These are phyloP conservation scores for Sinhomidia bicolor DNA, from an alignment of 2,888 invertebrate genomes.

Conservation along the genomic window DNA sequence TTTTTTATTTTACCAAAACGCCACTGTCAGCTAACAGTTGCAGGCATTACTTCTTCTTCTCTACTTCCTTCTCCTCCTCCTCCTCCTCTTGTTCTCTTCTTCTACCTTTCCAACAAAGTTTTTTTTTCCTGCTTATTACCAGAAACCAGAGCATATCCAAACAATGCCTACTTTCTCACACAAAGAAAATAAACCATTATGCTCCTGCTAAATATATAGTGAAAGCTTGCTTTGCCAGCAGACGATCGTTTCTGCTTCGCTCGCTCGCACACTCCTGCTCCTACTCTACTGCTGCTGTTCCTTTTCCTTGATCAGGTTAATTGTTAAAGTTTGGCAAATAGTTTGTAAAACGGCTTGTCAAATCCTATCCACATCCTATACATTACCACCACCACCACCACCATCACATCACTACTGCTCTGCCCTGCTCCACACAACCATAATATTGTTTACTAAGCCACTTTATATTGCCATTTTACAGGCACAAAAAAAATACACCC, in stretches of 20 bases:
- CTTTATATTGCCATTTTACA: constrained; percentile 26
- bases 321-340: constrained; percentile 74
- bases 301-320: constrained; percentile 73
- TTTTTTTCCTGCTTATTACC: too few species aligned
- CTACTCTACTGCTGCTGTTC: constrained; percentile 41
- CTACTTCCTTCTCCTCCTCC: neutral
- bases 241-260: constrained; percentile 35
- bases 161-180: too few species aligned
- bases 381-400: constrained; percentile 38
- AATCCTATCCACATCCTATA: constrained; percentile 69
- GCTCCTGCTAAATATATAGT: too few species aligned
- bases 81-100: neutral
- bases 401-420: neutral
- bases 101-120: neutral
- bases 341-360: constrained; percentile 73
- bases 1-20: constrained; percentile 24
- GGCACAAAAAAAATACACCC: neutral
- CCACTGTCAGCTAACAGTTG: constrained; percentile 36
- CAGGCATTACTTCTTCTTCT: constrained; percentile 31
- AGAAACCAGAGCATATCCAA: too few species aligned
- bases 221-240: neutral
- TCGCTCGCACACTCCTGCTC: constrained; percentile 32
- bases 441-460: neutral
- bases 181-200: neutral
- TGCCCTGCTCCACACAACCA: constrained; percentile 13